Conservation (phyloP, 1,140 invertebrate genomes). For the Oryzaephilus surinamensis region DNA sequence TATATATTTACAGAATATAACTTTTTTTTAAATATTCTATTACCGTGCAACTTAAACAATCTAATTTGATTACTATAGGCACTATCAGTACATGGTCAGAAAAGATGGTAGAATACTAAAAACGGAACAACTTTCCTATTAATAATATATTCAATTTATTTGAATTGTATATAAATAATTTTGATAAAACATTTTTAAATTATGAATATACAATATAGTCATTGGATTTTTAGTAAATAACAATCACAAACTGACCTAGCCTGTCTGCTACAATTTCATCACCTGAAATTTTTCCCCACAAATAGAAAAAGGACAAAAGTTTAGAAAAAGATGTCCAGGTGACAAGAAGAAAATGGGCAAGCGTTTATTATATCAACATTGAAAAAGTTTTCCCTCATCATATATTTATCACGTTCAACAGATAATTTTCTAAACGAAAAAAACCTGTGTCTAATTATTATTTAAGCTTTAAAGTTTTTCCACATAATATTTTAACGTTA, state of each 20-base stretch:
- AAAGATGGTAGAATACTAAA: conserved; percentile 9
- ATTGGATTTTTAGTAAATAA: conserved; percentile 9
- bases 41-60: conserved; percentile 22
- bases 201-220: too few relatives aligned
- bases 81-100: conserved; percentile 20
- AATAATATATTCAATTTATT: conserved; percentile 4
- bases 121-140: conserved; percentile 6
- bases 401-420: too few relatives aligned
- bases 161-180: conserved; percentile 2
- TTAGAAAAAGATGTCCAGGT: too few relatives aligned
- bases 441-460: too few relatives aligned
- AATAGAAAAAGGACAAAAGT: too few relatives aligned
- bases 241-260: conserved; percentile 17
- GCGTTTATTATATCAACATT: too few relatives aligned
- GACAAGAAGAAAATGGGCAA: too few relatives aligned
- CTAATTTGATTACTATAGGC: conserved; percentile 22
- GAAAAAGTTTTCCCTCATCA: too few relatives aligned
- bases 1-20: conserved; percentile 18
- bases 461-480: too few relatives aligned
- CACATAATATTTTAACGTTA: too few relatives aligned
- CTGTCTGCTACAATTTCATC: not conserved
- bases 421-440: too few relatives aligned
- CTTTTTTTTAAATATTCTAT: too few relatives aligned
- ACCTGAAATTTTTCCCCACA: not conserved
- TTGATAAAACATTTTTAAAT: not conserved